phyloP scores from a whole-genome alignment of 2,797 vertebrate genomes.

The Crocidura indochinensis region DNA sequence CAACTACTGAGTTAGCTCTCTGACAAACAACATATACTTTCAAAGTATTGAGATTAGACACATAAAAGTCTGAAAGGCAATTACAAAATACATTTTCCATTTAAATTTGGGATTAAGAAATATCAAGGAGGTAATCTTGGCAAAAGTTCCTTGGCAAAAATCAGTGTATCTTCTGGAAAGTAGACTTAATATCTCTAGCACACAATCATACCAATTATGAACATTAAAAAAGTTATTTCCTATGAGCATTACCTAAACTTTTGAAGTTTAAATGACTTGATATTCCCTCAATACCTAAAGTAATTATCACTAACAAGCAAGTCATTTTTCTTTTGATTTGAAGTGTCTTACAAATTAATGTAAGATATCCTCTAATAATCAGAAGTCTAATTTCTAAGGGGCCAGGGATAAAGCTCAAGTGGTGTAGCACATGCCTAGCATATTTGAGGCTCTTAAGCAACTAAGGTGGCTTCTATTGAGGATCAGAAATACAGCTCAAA shows the following conservation, averaged over 20 bases:
- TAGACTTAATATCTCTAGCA: slow-evolving; percentile 64
- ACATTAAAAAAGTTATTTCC: slow-evolving; percentile 78
- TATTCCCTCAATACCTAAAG: slow-evolving; percentile 81
- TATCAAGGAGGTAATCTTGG: slow-evolving; percentile 47
- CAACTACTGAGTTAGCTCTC: too few species aligned
- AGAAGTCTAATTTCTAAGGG: slow-evolving; percentile 61
- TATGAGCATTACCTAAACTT: slow-evolving; percentile 77
- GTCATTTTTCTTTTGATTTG: slow-evolving; percentile 69
- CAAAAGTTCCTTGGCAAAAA: slow-evolving; percentile 70
- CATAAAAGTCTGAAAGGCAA: slow-evolving; percentile 53
- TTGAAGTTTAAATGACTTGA: slow-evolving; percentile 79
- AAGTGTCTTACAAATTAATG: slow-evolving; percentile 78
- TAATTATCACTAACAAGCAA: slow-evolving; percentile 82
- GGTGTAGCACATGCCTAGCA: too few species aligned
- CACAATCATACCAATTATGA: slow-evolving; percentile 78
- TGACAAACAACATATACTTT: slow-evolving; percentile 21
- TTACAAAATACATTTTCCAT: slow-evolving; percentile 2
- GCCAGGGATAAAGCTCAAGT: too few species aligned
- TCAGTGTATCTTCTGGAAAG: slow-evolving; percentile 38
- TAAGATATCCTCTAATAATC: slow-evolving; percentile 56
- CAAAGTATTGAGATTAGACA: slow-evolving; percentile 41
- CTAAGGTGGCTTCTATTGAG: too few species aligned
- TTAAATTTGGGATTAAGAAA: slow-evolving; percentile 59
- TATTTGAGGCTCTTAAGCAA: too few species aligned
- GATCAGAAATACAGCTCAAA: too few species aligned